Percentiles rank a stretch among this genome's conserved stretches.
phyloP scores from a whole-genome alignment of 2,888 invertebrate species.

The Stramonita haemastoma region DNA sequence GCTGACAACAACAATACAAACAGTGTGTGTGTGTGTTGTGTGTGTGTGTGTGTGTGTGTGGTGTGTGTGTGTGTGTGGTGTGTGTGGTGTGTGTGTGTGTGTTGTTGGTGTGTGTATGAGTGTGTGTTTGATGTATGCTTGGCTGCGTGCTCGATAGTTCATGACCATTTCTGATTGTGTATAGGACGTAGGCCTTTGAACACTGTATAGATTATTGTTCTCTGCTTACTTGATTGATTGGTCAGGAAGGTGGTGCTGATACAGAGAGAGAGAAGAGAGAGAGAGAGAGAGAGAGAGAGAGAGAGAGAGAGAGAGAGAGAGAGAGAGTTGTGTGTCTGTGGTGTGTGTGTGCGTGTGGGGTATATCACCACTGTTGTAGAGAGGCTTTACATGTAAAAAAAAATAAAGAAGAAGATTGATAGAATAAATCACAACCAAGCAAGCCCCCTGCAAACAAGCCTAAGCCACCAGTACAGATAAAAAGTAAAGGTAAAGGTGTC shows the following conservation, averaged over 20 bases:
- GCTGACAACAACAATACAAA: too few relatives aligned
- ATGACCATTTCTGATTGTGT: too few relatives aligned
- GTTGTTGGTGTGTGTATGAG: background rate
- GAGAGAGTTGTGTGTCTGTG: too few relatives aligned
- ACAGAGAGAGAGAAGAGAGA: background rate
- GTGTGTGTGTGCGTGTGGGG: too few relatives aligned
- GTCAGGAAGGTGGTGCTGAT: too few relatives aligned
- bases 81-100: background rate
- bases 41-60: background rate
- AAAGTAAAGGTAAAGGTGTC: too few relatives aligned
- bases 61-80: background rate
- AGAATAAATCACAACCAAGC: background rate
- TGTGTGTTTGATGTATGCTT: background rate
- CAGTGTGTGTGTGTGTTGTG: background rate
- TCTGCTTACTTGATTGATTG: too few relatives aligned
- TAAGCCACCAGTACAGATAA: too few relatives aligned
- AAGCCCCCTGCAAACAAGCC: background rate
- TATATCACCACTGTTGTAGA: too few relatives aligned
- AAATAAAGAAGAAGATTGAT: background rate
- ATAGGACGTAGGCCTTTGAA: background rate
- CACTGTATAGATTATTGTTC: background rate
- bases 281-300: conserved; percentile 1
- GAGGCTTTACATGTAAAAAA: background rate
- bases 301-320: background rate
- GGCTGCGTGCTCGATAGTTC: background rate